Base-by-base conservation (phyloP, 2,888 invertebrate species). In the Fragum sueziense region DNA sequence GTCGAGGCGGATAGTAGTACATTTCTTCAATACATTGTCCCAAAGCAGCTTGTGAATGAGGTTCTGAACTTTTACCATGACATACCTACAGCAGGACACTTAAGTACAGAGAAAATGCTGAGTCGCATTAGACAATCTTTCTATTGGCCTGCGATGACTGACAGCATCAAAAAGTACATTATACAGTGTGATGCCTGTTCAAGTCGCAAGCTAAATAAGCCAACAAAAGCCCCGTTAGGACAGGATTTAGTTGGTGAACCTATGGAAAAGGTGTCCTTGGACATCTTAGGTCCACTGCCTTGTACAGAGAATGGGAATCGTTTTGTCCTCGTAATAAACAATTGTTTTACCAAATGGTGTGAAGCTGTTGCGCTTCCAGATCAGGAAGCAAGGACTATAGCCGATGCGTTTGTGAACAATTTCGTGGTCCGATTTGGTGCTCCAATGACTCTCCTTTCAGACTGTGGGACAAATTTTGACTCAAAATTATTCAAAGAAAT, bases 241-340 rank as follows among this genome's bases (percentile, higher is more conserved):
- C 31, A 81, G 25, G 72, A 76, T 65, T 6, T 37, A 0, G 77
- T 83, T 2, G 67, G 73, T 17, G 29, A 34, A 20, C 86, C 88
- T 2, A 86, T 87, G 79, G 80, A 88, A 52, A 73, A 84, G 37
- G 62, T 86, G 6, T 59, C 80, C 11, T 59, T 85, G n/a, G 80
- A 88, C 70, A 76, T 85, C n/a, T n/a, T 86, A 11, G 83, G 85
- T 17, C 76, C 72, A 54, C 70, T 85, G 14, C 80, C 76, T 0
- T 34, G 20, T 41, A 74, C 81, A 11, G 33, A 33, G 6, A 27
- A 27, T 11, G 79, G 77, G 14, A 87, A 87, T 41, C 71, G 65
- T 29, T 79, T 85, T 65, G 74, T 87, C n/a, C 51, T 87, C 17
- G 84, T 84, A 7, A 71, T 76, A 11, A n/a, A 27, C 14, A 65